Evolutionary conservation across 1,140 invertebrate species (phyloP), one percentile per base, ranked within the genome.

Genomic region (Drosophila arawakana): DNA sequence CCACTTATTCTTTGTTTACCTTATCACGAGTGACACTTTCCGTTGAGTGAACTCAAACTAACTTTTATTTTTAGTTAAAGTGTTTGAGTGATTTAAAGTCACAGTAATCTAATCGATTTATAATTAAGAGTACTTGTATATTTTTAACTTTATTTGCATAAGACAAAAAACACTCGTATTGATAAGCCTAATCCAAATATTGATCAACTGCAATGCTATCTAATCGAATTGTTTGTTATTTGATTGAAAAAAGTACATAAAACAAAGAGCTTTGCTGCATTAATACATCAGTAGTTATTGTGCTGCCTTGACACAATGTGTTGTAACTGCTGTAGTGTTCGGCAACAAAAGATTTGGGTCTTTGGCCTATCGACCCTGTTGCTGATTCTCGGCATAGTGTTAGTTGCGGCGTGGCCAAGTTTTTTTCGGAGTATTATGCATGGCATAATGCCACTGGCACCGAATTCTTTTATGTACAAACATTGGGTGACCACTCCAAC

Each of bases 401-500:
- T 90, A 0, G 44, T 72, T 9, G n/a, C 78, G 3, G 78, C 63
- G 25, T 91, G 85, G 90, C 90, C 90, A 2, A 71, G 62, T 7
- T 41, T 90, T 4, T 78, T 68, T 2, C 61, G 75, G 0, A 54
- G 67, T 5, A 61, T 58, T 55, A 78, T 83, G 84, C 92, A 1
- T 93, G 52, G 18, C 6, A 52, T 54, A 25, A 43, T 41, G 15
- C 54, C 54, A 7, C 80, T 96, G 61, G 84, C 92, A 0, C 94
- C 94, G 18, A 90, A 91, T n/a, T 95, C 96, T 1, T 93, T 93
- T 15, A 94, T 94, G 49, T 97, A 93, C 91, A 74, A 93, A 0
- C 91, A 95, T 18, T 97, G 96, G 96, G 93, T 95, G 76, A 93
- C 95, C 66, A 96, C 95, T 0, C 95, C 96, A 0, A 93, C 96